These are phyloP conservation scores for Hemistola chrysoprasaria DNA, from an alignment of 2,888 invertebrate genomes.

Conservation along the genomic window DNA sequence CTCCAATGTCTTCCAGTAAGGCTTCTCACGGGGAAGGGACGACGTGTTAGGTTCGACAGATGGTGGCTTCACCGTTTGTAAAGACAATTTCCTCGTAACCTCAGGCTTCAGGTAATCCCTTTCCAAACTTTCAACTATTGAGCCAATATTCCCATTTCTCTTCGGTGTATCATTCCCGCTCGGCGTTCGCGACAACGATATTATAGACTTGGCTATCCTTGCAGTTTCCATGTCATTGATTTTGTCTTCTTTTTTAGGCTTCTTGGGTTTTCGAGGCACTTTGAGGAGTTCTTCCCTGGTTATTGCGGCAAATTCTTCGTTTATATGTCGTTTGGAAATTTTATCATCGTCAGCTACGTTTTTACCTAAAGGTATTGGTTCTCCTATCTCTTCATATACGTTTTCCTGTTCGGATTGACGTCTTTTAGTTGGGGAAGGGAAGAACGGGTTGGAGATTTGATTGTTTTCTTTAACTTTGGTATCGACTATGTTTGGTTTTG, in stretches of 20 bases:
- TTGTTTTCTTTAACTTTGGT: conserved; percentile 29
- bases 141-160: conserved; percentile 44
- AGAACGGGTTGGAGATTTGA: conserved; percentile 36
- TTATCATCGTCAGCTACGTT: conserved; percentile 73
- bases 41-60: conserved; percentile 50
- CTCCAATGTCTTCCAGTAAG: conserved; percentile 73
- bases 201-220: conserved; percentile 60
- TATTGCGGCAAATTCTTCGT: conserved; percentile 52
- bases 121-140: conserved; percentile 54
- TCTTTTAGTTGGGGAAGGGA: conserved; percentile 30
- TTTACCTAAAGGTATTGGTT: conserved; percentile 40
- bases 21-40: conserved; percentile 61
- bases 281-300: conserved; percentile 64
- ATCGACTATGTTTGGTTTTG: conserved; percentile 31
- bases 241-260: conserved; percentile 47
- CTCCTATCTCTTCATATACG: conserved; percentile 72
- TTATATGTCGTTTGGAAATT: conserved; percentile 46
- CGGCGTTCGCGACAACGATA: conserved; percentile 63
- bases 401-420: conserved; percentile 58
- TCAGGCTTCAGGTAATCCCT: conserved; percentile 35
- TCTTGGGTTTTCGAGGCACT: conserved; percentile 67
- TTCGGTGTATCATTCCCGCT: conserved; percentile 56
- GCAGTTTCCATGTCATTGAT: conserved; percentile 47
- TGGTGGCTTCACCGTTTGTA: conserved; percentile 53
- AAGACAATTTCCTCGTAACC: conserved; percentile 53